phyloP scores from a whole-genome alignment of 2,797 vertebrate genomes.

The Valencia hispanica region DNA sequence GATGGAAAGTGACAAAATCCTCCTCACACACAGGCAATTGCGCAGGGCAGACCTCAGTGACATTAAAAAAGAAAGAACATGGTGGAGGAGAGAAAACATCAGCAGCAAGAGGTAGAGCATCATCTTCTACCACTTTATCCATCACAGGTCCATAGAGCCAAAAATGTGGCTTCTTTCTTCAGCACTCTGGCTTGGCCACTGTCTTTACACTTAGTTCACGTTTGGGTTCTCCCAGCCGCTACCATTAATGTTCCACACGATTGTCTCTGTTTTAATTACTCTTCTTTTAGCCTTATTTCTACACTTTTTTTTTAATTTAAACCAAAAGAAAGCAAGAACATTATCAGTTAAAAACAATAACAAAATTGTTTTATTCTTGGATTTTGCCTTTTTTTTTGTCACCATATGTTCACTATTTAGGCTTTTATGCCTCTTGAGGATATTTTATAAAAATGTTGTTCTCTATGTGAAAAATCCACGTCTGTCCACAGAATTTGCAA shows the following conservation, averaged over 20 bases:
- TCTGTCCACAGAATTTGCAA: not conserved
- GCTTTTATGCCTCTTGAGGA: not conserved
- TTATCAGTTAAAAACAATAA: not conserved
- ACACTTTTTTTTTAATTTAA: not conserved
- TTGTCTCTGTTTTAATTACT: not conserved
- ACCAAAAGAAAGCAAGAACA: not conserved
- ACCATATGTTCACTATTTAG: not conserved
- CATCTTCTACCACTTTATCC: slow-evolving; percentile 31
- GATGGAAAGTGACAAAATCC: slow-evolving; percentile 76
- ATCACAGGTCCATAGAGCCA: slow-evolving; percentile 32
- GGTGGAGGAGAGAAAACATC: slow-evolving; percentile 30
- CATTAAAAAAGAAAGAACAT: slow-evolving; percentile 51
- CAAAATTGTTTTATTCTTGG: not conserved
- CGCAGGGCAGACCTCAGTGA: slow-evolving; percentile 68
- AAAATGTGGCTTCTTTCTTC: slow-evolving; percentile 9
- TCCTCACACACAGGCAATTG: slow-evolving; percentile 58
- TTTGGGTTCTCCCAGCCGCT: slow-evolving; percentile 14
- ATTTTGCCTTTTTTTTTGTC: not conserved
- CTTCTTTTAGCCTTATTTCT: not conserved
- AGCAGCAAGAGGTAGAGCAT: slow-evolving; percentile 38
- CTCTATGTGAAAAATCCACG: not conserved
- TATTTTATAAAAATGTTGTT: not conserved
- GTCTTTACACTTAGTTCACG: slow-evolving; percentile 16
- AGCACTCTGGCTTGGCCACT: not conserved
- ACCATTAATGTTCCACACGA: slow-evolving; percentile 1